These are phyloP conservation scores for Alloplasta piceator DNA, from an alignment of 2,888 invertebrate genomes.

Conservation along the genomic window DNA sequence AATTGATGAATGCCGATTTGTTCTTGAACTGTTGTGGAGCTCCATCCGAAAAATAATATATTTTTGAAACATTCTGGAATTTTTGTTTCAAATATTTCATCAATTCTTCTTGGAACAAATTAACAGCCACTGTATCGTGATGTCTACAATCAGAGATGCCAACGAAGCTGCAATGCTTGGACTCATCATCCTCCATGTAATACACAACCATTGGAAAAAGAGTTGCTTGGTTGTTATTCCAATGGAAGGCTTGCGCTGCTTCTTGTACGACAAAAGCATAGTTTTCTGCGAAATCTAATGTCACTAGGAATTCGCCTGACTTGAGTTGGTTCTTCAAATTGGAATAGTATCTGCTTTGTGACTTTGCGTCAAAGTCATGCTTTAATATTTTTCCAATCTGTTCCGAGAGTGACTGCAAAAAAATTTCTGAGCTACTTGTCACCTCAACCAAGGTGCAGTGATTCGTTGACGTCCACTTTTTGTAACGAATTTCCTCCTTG, in stretches of 20 bases:
- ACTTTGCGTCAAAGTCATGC: constrained; percentile 62
- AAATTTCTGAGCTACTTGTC: constrained; percentile 34
- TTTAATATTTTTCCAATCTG: constrained; percentile 38
- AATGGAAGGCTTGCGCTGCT: constrained; percentile 59
- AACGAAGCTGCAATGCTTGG: constrained; percentile 61
- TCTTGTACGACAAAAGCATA: constrained; percentile 67
- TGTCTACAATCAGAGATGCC: constrained; percentile 63
- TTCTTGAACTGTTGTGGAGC: constrained; percentile 25
- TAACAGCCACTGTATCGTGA: constrained; percentile 64
- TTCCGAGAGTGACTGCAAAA: constrained; percentile 23
- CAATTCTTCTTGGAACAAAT: constrained; percentile 30
- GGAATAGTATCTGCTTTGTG: constrained; percentile 59
- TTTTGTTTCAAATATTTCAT: constrained; percentile 18
- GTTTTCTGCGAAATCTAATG: constrained; percentile 70
- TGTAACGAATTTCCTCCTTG: constrained; percentile 40
- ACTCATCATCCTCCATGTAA: constrained; percentile 53
- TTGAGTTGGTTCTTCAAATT: constrained; percentile 54
- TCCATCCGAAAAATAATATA: constrained; percentile 19
- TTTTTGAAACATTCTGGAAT: constrained; percentile 16
- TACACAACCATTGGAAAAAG: constrained; percentile 65
- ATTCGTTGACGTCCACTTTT: constrained; percentile 45
- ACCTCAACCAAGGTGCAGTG: constrained; percentile 39
- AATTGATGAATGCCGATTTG: constrained; percentile 21
- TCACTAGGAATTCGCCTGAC: constrained; percentile 56
- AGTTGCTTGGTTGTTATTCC: constrained; percentile 66